Percentiles rank a stretch among this genome's conserved stretches.
Conservation (phyloP, 2,797 vertebrate species). For the Poeciliopsis gracilis region DNA sequence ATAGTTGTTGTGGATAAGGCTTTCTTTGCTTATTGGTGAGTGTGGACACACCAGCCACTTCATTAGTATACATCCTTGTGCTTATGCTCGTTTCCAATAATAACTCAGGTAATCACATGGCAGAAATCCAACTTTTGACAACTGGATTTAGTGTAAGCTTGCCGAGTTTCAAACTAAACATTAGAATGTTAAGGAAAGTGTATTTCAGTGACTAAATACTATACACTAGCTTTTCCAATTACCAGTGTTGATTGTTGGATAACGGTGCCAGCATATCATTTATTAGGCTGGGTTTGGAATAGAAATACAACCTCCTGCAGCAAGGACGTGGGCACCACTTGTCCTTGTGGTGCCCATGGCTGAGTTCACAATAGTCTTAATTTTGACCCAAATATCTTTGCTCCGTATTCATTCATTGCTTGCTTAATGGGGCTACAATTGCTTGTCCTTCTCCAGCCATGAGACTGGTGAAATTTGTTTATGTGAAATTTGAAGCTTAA, state of each 20-base stretch:
- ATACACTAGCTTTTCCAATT: not conserved
- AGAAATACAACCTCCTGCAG: not conserved
- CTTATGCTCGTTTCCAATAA: not conserved
- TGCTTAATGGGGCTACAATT: too few species aligned
- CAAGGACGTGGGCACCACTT: not conserved
- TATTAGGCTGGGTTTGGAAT: not conserved
- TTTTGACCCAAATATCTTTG: not conserved
- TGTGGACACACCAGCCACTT: not conserved
- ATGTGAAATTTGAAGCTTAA: too few species aligned
- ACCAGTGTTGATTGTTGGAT: not conserved
- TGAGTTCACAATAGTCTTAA: not conserved
- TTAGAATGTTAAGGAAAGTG: not conserved
- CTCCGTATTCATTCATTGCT: too few species aligned
- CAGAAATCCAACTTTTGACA: not conserved
- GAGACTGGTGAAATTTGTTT: too few species aligned
- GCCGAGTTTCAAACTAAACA: not conserved
- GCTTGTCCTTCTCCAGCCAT: too few species aligned
- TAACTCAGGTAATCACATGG: not conserved
- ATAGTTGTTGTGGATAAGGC: not conserved
- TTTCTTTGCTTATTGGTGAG: conserved; percentile 41
- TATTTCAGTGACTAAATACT: not conserved
- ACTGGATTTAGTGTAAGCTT: not conserved
- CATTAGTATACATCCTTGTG: not conserved
- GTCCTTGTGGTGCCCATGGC: too few species aligned
- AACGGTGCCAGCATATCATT: too few species aligned